Base-by-base conservation (phyloP, 1,140 invertebrate species). In the Aphis gossypii region DNA sequence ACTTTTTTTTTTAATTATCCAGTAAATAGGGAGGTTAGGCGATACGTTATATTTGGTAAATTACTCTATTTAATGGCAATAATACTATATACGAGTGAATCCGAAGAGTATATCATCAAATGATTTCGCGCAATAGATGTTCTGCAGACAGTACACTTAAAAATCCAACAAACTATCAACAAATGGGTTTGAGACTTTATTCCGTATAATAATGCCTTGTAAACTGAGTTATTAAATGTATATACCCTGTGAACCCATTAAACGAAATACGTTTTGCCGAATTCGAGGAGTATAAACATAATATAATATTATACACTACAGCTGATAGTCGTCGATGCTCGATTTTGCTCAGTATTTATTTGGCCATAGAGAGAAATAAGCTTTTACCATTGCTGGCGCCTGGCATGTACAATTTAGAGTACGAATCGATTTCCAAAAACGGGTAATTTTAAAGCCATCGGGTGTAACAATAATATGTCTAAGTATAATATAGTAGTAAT, bases 181-280 rank as follows among this genome's bases (percentile, higher is more conserved):
- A 76, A 76, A 76, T 76, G 60, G 60, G n/a, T 76, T 76, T n/a
- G 30, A 68, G 60, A 68, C 30, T n/a, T 68, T 68, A n/a, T n/a
- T 68, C 30, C n/a, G 60, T 76, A 76, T n/a, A 76, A 76, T 76
- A 35, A 76, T 76, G 60, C 14, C 14, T 76, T 76, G 30, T 76
- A 76, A 76, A n/a, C 30, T 35, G 60, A 30, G 30, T n/a, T 14
- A 18, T 18, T 60, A 11, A 30, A 30, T 60, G 14, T 68, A 76
- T 35, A 76, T 4, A n/a, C 60, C n/a, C 60, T 4, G n/a, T n/a
- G 14, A 76, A 76, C n/a, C 60, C 30, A 76, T 76, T 76, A 76
- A n/a, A 76, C 60, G 60, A 76, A 76, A 76, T 76, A 76, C 60
- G 60, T 76, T n/a, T 76, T 76, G 60, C n/a, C 60, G 30, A n/a